phyloP scores from a whole-genome alignment of 2,888 invertebrate species.

The Psylliodes chrysocephalus region DNA sequence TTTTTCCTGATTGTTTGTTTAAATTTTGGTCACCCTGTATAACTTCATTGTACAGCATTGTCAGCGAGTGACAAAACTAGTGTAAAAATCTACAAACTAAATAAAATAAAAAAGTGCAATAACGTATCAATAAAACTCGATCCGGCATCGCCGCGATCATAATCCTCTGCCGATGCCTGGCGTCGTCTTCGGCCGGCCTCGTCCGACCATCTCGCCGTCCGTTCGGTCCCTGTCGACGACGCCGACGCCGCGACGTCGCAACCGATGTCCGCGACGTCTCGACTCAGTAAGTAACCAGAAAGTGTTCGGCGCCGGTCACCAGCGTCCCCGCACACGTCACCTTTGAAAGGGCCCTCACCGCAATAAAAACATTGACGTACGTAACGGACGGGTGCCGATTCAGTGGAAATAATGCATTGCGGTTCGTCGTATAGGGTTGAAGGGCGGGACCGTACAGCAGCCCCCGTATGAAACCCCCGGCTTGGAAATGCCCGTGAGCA shows the following conservation, averaged over 20 bases:
- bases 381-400: neutral
- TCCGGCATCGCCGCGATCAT: neutral
- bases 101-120: too few relatives aligned
- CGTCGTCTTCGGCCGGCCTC: constrained; percentile 33
- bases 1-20: too few relatives aligned
- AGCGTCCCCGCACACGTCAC: constrained; percentile 23
- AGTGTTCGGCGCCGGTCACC: constrained; percentile 42
- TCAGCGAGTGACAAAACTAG: too few relatives aligned
- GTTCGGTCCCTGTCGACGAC: constrained; percentile 32
- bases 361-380: constrained; percentile 20
- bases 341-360: constrained; percentile 3
- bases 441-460: constrained; percentile 38
- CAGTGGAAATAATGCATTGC: constrained; percentile 18
- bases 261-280: constrained; percentile 20
- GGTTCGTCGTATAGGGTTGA: constrained; percentile 34
- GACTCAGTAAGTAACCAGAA: constrained; percentile 49
- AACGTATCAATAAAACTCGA: neutral
- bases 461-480: constrained; percentile 49
- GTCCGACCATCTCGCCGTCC: constrained; percentile 33
- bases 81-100: too few relatives aligned
- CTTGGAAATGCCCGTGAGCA: constrained; percentile 72
- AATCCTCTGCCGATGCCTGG: neutral
- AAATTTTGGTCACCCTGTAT: too few relatives aligned
- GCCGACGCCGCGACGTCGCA: constrained; percentile 40
- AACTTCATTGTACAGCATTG: too few relatives aligned